A percentile compares a stretch with the other conserved stretches of the same genome.
Conservation (phyloP, 1,140 invertebrate genomes). For the Leptinotarsa defecta region DNA sequence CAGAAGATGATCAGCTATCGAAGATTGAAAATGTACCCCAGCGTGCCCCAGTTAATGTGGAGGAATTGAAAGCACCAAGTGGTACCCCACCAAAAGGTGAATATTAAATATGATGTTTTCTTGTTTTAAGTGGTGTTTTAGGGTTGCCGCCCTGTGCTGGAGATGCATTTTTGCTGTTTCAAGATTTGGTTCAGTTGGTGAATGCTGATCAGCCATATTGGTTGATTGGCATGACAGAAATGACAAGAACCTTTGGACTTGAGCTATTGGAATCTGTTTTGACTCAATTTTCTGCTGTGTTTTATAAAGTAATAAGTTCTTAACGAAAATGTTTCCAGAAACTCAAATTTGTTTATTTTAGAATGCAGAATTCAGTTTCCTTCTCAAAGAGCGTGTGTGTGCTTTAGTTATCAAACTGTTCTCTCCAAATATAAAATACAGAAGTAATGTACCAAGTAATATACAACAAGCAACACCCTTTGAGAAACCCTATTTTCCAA, state of each 20-base stretch:
- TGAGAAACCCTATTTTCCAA: slow-evolving; percentile 95
- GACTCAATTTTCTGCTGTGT: slow-evolving; percentile 88
- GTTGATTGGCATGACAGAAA: slow-evolving; percentile 94
- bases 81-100: slow-evolving; percentile 74
- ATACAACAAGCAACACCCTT: slow-evolving; percentile 66
- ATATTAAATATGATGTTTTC: slow-evolving; percentile 1
- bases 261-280: slow-evolving; percentile 94
- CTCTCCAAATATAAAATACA: slow-evolving; percentile 94
- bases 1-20: slow-evolving; percentile 66
- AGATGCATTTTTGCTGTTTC: slow-evolving; percentile 95
- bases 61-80: slow-evolving; percentile 79
- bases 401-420: slow-evolving; percentile 97
- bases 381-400: slow-evolving; percentile 95
- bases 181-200: slow-evolving; percentile 95
- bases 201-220: slow-evolving; percentile 95
- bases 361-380: slow-evolving; percentile 92
- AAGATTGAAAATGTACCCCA: slow-evolving; percentile 51
- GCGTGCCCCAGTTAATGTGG: slow-evolving; percentile 67
- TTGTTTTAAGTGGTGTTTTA: slow-evolving; percentile 1
- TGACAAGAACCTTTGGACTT: slow-evolving; percentile 95
- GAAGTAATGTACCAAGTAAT: slow-evolving; percentile 62
- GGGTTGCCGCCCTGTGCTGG: slow-evolving; percentile 82
- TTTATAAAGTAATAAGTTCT: slow-evolving; percentile 76
- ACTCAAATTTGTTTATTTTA: slow-evolving; percentile 58
- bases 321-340: not conserved